Percentiles rank a stretch among this genome's conserved stretches.
Evolutionary conservation across 2,113 vertebrate genomes (phyloP).

Genomic region (Manacus vitellinus): DNA sequence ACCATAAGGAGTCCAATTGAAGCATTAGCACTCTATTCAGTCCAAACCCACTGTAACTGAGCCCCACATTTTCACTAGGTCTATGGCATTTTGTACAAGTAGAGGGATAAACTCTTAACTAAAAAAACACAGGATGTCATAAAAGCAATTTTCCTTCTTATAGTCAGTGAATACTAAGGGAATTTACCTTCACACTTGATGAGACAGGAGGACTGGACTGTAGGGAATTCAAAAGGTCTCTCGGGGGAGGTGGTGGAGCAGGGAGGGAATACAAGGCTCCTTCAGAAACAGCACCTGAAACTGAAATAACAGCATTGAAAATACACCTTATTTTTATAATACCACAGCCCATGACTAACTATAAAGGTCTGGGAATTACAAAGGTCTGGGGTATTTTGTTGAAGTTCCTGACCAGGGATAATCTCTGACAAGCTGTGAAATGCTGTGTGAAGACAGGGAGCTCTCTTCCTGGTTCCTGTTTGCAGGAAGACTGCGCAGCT

Average conservation of each 20-base stretch:
- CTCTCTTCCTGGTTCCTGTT: not conserved
- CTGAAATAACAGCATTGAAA: not conserved
- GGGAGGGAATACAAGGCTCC: not conserved
- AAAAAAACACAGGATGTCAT: not conserved
- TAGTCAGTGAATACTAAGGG: not conserved
- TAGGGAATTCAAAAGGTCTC: conserved; percentile 55
- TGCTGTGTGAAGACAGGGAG: not conserved
- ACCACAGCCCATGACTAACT: not conserved
- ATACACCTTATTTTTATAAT: not conserved
- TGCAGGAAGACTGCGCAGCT: not conserved
- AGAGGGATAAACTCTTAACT: not conserved
- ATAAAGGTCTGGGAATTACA: not conserved
- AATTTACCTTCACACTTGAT: conserved; percentile 70
- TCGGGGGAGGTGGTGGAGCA: conserved; percentile 25
- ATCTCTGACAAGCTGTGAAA: not conserved
- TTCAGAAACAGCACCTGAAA: conserved; percentile 54
- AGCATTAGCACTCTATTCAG: not conserved
- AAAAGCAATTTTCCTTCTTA: not conserved
- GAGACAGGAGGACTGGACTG: conserved; percentile 20
- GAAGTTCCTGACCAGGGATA: not conserved
- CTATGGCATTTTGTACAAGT: not conserved
- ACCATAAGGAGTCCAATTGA: not conserved
- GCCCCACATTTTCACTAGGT: not conserved
- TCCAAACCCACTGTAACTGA: not conserved
- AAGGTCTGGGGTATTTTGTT: not conserved